Conservation (phyloP, 2,888 invertebrate genomes). For the Trachelus troglodyta region DNA sequence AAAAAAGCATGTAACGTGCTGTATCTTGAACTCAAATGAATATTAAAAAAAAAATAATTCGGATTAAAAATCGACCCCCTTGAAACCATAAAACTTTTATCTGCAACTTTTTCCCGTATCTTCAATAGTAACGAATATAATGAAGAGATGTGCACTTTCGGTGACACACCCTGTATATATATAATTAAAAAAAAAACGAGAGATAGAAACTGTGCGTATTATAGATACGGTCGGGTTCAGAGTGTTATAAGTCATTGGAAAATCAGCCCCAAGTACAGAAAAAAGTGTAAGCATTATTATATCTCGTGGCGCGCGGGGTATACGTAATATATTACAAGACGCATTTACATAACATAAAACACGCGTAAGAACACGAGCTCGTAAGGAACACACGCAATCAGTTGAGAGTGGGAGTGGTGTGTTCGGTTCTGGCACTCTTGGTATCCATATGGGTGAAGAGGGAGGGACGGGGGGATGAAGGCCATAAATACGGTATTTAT, state of each 20-base stretch:
- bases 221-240: not conserved
- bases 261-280: slow-evolving; percentile 24
- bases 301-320: slow-evolving; percentile 19
- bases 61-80: no score
- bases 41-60: no score
- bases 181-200: not conserved
- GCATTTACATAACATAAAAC: slow-evolving; percentile 46
- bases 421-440: slow-evolving; percentile 16
- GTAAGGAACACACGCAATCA: slow-evolving; percentile 13
- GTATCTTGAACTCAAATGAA: no score
- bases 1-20: no score
- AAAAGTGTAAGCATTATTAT: slow-evolving; percentile 33
- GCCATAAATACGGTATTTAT: slow-evolving; percentile 55
- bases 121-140: no score
- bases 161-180: not conserved
- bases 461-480: slow-evolving; percentile 4
- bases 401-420: slow-evolving; percentile 13
- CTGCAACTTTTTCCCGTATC: no score
- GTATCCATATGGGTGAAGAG: slow-evolving; percentile 12
- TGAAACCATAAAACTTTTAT: no score
- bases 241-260: slow-evolving; percentile 34
- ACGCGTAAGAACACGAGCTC: slow-evolving; percentile 23
- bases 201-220: not conserved
- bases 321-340: slow-evolving; percentile 23
- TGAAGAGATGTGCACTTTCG: no score